phyloP scores from a whole-genome alignment of 2,797 vertebrate genomes.

The Champsocephalus esox region DNA sequence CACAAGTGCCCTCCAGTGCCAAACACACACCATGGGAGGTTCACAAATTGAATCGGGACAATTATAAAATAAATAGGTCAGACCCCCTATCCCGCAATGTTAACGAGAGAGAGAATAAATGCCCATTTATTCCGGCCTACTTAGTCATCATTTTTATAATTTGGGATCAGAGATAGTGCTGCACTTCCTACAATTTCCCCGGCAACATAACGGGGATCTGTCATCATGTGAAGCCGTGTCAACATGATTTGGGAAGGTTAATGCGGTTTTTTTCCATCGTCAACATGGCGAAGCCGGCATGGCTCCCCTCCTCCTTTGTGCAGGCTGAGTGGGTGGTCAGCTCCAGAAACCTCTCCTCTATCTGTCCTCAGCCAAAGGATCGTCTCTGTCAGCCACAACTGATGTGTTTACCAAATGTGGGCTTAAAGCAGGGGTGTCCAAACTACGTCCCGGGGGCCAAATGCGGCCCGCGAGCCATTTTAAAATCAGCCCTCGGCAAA shows the following conservation, averaged over 20 bases:
- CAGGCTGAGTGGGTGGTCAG: conserved; percentile 46
- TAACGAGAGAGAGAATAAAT: too few relatives aligned
- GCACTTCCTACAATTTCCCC: conserved; percentile 22
- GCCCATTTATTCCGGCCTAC: background rate
- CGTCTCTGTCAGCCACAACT: conserved; percentile 41
- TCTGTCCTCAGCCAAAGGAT: conserved; percentile 26
- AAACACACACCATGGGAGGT: too few relatives aligned
- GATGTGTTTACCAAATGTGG: conserved; percentile 35
- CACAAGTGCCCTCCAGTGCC: too few relatives aligned
- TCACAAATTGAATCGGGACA: too few relatives aligned
- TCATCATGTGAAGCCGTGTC: conserved; percentile 31
- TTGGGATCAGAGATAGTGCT: background rate
- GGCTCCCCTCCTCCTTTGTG: conserved; percentile 9
- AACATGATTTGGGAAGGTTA: conserved; percentile 21
- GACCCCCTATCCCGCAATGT: too few relatives aligned
- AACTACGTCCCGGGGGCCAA: too few relatives aligned
- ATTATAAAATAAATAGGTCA: too few relatives aligned
- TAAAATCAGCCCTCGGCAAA: too few relatives aligned
- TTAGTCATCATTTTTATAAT: background rate
- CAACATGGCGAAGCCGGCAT: background rate
- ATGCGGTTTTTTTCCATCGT: conserved; percentile 15
- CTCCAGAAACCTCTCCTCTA: conserved; percentile 25
- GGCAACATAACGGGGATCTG: conserved; percentile 26
- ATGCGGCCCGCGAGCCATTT: too few relatives aligned
- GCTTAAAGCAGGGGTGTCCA: too few relatives aligned